Evolutionary conservation across 2,797 vertebrate species (phyloP), one percentile per base, ranked within the genome.

Genomic region (Micropoecilia bifurca): DNA sequence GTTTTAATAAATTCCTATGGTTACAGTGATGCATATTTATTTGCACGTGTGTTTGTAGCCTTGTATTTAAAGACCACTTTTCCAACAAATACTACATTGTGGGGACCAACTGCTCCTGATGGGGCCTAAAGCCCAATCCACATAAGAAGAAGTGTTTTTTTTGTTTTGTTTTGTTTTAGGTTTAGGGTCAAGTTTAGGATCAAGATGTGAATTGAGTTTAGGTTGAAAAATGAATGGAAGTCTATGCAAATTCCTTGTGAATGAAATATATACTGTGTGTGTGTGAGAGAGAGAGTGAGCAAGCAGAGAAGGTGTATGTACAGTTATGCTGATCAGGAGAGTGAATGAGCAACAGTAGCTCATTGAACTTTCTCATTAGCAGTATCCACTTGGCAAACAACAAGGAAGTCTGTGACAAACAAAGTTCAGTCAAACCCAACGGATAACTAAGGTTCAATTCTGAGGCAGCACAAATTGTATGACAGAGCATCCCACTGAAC

Each of bases 391-490:
- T 71, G 76, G 71, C 69, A 76, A 68, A 68, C 59, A 90, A 73
- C 79, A 53, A 80, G 73, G 72, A 74, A 71, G 86, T 87, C 66
- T 83, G 79, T 84, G 77, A 87, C 73, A 88, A 87, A 89, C 74
- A 87, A 87, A 89, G 81, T 76, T 75, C 85, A 72, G 48, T 86
- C 81, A 83, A 68, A 82, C 30, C 39, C 80, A 87, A 90, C 80
- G 76, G 59, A 74, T 80, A 91, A 90, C 90, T 88, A 83, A 78
- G 75, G 74, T 83, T 73, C 82, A 50, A 84, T 82, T 83, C 74
- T 77, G 39, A 79, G 39, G 45, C 72, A 85, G 75, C 78, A 78
- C 73, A 71, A 80, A 79, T 80, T 50, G 68, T 78, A 69, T 83
- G 57, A 85, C 89, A 82, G 55, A 74, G 20, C 25, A 73, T 77